A percentile compares a stretch with the other conserved stretches of the same genome.
Conservation (phyloP, 2,888 invertebrate species). For the Lobophora halterata region DNA sequence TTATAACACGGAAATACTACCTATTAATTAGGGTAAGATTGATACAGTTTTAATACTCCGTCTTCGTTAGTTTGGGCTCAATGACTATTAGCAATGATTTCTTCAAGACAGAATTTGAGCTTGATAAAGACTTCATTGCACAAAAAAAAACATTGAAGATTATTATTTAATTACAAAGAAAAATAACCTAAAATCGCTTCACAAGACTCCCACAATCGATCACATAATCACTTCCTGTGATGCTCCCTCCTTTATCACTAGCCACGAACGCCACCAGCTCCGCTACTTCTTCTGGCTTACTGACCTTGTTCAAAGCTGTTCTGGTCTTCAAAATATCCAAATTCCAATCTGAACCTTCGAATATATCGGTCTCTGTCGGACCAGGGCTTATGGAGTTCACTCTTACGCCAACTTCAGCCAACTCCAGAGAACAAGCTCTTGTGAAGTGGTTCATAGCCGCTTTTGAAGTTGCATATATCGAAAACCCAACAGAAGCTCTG, state of each 20-base stretch:
- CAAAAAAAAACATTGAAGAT: too few species aligned
- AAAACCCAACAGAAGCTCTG: too few species aligned
- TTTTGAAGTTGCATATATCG: slow-evolving; percentile 54
- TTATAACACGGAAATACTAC: too few species aligned
- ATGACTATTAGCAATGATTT: too few species aligned
- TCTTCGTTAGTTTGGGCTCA: too few species aligned
- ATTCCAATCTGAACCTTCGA: slow-evolving; percentile 5
- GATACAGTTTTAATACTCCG: too few species aligned
- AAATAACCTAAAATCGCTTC: too few species aligned
- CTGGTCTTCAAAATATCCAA: background rate
- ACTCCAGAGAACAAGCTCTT: slow-evolving; percentile 84
- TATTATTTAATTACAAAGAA: too few species aligned
- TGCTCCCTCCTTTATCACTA: slow-evolving; percentile 33
- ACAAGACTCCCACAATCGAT: slow-evolving; percentile 59
- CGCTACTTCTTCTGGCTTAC: slow-evolving; percentile 27
- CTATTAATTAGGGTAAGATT: too few species aligned
- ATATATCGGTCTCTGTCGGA: slow-evolving; percentile 24
- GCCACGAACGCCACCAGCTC: slow-evolving; percentile 36
- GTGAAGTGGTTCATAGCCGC: slow-evolving; percentile 44
- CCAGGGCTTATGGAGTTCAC: slow-evolving; percentile 78
- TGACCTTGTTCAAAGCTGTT: slow-evolving; percentile 18
- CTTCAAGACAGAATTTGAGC: too few species aligned
- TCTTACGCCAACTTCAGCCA: slow-evolving; percentile 77
- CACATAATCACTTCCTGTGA: slow-evolving; percentile 28
- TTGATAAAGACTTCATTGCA: too few species aligned